phyloP scores from a whole-genome alignment of 2,888 invertebrate species.

The Mythimna vitellina region DNA sequence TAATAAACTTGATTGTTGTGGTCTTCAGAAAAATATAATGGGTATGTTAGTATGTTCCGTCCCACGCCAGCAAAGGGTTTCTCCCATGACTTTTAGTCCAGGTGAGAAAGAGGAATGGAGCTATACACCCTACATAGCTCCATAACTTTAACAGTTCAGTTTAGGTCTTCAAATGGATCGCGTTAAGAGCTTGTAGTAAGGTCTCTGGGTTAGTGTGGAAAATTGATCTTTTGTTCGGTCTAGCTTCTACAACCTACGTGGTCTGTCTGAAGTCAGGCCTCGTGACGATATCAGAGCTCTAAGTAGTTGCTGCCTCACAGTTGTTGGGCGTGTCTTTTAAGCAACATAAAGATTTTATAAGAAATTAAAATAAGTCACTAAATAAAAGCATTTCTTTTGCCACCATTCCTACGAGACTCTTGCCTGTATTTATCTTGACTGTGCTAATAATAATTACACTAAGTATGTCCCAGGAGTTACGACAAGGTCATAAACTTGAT shows the following conservation, averaged over 20 bases:
- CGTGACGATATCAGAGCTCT: background rate
- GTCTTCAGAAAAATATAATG: background rate
- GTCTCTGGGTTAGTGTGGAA: background rate
- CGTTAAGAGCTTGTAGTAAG: no score
- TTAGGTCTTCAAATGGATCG: no score
- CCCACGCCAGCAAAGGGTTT: background rate
- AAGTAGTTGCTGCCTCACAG: background rate
- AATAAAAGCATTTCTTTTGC: background rate
- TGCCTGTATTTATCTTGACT: background rate
- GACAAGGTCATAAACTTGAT: background rate
- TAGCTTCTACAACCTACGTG: background rate
- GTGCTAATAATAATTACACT: slow-evolving; percentile 1
- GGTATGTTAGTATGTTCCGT: background rate
- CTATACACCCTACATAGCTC: no score
- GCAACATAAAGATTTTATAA: background rate
- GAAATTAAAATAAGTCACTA: background rate
- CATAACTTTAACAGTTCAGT: no score
- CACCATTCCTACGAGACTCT: background rate
- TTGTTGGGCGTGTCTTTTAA: background rate
- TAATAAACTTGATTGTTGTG: background rate
- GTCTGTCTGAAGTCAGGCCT: background rate
- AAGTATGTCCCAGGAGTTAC: background rate
- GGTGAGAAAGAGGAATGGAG: no score
- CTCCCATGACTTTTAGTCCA: background rate
- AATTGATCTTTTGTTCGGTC: background rate